Evolutionary conservation across 2,797 vertebrate species (phyloP), one percentile per base, ranked within the genome.

Genomic region (Threskiornis aethiopicus): DNA sequence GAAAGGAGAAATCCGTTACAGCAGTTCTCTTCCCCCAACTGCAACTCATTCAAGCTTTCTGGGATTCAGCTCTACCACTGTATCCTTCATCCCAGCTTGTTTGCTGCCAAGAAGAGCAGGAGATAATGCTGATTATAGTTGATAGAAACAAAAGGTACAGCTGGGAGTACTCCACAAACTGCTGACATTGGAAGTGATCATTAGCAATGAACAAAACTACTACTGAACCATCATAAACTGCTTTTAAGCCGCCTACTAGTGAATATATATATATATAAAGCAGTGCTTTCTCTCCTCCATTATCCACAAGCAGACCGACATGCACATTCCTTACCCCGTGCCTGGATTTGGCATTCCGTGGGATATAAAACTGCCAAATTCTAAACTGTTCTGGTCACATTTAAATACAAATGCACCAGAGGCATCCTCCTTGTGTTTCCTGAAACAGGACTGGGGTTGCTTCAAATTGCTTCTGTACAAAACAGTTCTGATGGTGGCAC

Each of bases 41-140:
- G 20, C 72, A 62, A 26, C 20, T 5, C 0, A 0, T 19, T 83
- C 24, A 19, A 15, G n/a, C 19, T 76, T 39, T 18, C 42, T 33
- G 41, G 64, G 73, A 54, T 87, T 46, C 69, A 49, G 61, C 15
- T 61, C 58, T 52, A 25, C 47, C 7, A 31, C 35, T 21, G 16
- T 1, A 65, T 33, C 46, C 66, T 79, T 75, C 46, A 70, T 19
- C 29, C 25, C 62, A 70, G 51, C 9, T 47, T 22, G 25, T 51
- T 6, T 35, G 54, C 59, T 72, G 51, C 72, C 67, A 84, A 65
- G n/a, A 66, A 7, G 52, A 76, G 28, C 31, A n/a, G 39, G 21
- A 84, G 29, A 62, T 62, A 47, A 62, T 25, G 42, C 33, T 67
- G 49, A 58, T 35, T 52, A n/a, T 4, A 84, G 59, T 8, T n/a